Base-by-base conservation (phyloP, 2,113 vertebrate species). In the Canis aureus region DNA sequence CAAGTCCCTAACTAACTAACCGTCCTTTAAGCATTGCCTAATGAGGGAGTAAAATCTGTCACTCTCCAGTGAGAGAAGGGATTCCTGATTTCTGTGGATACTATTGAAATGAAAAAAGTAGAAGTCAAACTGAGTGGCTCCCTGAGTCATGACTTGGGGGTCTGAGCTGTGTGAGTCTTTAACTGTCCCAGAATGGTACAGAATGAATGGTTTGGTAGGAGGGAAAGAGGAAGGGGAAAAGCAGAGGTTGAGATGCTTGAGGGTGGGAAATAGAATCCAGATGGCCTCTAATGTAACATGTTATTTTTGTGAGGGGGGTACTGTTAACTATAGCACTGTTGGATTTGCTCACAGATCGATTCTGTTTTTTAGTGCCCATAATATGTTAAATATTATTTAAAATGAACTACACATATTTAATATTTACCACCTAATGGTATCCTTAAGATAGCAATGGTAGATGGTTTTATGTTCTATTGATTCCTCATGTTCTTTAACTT, bases 391-490 rank as follows among this genome's bases (percentile, higher is more conserved):
- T 81, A 53, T 27, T 67, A 78, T 82, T 95, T 86, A 32, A 57
- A 88, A 88, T 67, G n/a, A 97, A 96, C 62, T 87, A 35, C 0
- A 22, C 9, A 5, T 94, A 49, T 94, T 91, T 76, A 95, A 71
- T 80, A 86, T 32, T 53, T 92, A 53, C 2, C 66, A 81, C 6
- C 88, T 89, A 93, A 73, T 83, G 25, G 12, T 59, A 91, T 89
- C 67, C 5, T 55, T 91, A 96, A 60, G 66, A 85, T 86, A 32
- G 27, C 22, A 78, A 3, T 32, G 81, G 6, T 80, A 90, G 55
- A 55, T 89, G 27, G 4, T 85, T 94, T 97, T 92, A 43, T 19
- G 27, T 85, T 96, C 49, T 93, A 51, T 66, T 96, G 90, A 79
- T 80, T 69, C 81, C 29, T 81, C 29, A 55, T 25, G 29, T 76